These are phyloP conservation scores for Aegotheles bennettii DNA, from an alignment of 2,113 vertebrate species.

Conservation along the genomic window DNA sequence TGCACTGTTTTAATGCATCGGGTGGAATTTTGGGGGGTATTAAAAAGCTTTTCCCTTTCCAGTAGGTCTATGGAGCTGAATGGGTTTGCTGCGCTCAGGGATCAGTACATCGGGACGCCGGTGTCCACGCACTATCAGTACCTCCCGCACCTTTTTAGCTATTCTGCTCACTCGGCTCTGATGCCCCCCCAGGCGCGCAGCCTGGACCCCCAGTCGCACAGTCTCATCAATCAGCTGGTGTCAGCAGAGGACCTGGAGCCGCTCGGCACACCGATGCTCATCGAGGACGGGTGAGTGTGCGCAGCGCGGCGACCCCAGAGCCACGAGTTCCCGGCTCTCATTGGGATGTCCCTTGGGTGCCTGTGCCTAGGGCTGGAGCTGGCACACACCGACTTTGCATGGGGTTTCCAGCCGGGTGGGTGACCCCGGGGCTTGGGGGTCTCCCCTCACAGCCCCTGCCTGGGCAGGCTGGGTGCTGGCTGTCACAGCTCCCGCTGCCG, in stretches of 20 bases:
- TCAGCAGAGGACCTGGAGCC: conserved; percentile 92
- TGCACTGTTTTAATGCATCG: rapidly evolving
- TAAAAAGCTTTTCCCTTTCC: conserved; percentile 39
- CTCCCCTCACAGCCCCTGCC: not conserved
- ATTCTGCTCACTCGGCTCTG: conserved; percentile 86
- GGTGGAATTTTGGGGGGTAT: not conserved
- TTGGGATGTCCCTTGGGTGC: no score
- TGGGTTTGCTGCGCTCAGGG: conserved; percentile 90
- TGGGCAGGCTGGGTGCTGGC: not conserved
- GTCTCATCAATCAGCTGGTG: conserved; percentile 90
- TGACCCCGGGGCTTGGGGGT: not conserved
- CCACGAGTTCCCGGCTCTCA: not conserved
- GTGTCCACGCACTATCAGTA: conserved; percentile 93
- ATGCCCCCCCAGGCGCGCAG: conserved; percentile 85
- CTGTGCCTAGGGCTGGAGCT: not conserved
- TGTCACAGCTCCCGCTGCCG: rapidly evolving
- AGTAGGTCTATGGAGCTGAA: conserved; percentile 94
- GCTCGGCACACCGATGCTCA: conserved; percentile 91
- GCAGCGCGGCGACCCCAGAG: not conserved
- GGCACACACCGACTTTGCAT: rapidly evolving
- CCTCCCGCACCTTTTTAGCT: conserved; percentile 93
- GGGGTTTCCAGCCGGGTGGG: not conserved
- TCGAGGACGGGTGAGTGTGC: conserved; percentile 90
- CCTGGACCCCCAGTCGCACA: conserved; percentile 91
- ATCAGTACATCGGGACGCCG: conserved; percentile 91